Base-by-base conservation (phyloP, 2,888 invertebrate species). In the Ypsolopha scabrella region DNA sequence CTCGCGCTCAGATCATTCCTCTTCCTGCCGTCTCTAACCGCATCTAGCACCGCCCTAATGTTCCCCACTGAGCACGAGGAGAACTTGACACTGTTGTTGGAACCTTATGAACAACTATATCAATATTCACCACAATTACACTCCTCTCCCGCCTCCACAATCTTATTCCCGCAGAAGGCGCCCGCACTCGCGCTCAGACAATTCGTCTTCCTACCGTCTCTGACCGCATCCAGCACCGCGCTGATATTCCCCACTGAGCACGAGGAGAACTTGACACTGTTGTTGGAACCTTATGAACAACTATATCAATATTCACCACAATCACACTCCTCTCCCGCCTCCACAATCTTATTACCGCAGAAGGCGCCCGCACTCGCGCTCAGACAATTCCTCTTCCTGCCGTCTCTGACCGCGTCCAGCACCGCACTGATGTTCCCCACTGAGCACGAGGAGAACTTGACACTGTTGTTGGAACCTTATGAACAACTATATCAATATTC, bases 331-430 rank as follows among this genome's bases (percentile, higher is more conserved):
- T 99, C 99, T 48, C 96, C 97, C 34, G 93, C 94, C 75, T 99
- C 99, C 0, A 97, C 97, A 65, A 99, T 97, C 83, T 98, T 98
- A 82, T 99, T 99, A 51, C 99, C 99, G 80, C 99, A 99, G 90
- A 99, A 99, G 35, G 99, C 97, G 53, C 96, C 97, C 55, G 92
- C 93, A 51, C 94, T 86, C 41, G 92, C 93, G 60, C 93, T 92
- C 77, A 99, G 96, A 70, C 98, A 99, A 82, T 98, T 97, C 48
- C 94, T 88, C 77, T 99, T 98, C 63, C 94, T 92, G 56, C 93
- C 94, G 67, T 95, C 94, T 55, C 95, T 91, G 41, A 99, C 94
- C 1, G 97, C 96, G 72, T 97, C 95, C 33, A 99, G 82, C 1
- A 99, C 98, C 57, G 94, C 93, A 54, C 97, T 96, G 67, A 99